These are phyloP conservation scores for Amblyjoppa fuscipennis DNA, from an alignment of 2,888 invertebrate species.

Conservation along the genomic window DNA sequence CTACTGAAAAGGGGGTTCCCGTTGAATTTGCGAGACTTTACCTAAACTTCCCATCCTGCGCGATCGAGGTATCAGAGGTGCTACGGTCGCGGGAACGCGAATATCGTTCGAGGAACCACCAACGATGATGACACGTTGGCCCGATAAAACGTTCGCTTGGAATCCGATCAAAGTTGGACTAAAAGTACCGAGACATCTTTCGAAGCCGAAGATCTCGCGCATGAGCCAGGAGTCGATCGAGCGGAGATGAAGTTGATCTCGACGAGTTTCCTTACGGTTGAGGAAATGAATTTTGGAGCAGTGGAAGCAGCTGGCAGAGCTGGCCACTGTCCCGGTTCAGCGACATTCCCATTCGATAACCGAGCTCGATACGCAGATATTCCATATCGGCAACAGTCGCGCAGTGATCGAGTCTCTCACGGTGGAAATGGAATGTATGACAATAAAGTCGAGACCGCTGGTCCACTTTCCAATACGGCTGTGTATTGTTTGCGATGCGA, in stretches of 20 bases:
- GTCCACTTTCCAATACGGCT: background rate
- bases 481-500: background rate
- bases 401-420: background rate
- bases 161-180: constrained; percentile 52
- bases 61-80: background rate
- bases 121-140: constrained; percentile 26
- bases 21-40: constrained; percentile 58
- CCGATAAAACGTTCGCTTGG: constrained; percentile 49
- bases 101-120: constrained; percentile 18
- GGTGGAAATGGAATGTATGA: background rate
- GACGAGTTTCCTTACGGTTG: constrained; percentile 39
- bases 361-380: background rate
- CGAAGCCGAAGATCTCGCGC: constrained; percentile 44
- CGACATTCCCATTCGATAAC: background rate
- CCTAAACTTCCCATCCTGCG: background rate
- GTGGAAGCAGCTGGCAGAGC: background rate
- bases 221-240: constrained; percentile 10
- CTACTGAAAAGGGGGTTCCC: constrained; percentile 51
- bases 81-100: background rate
- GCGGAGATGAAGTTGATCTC: constrained; percentile 43
- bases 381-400: background rate
- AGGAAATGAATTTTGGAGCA: constrained; percentile 53
- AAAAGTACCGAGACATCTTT: constrained; percentile 50
- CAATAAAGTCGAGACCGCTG: background rate
- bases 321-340: background rate